These are phyloP conservation scores for Pseudomugil tenellus DNA, from an alignment of 2,797 vertebrate genomes.

Conservation along the genomic window DNA sequence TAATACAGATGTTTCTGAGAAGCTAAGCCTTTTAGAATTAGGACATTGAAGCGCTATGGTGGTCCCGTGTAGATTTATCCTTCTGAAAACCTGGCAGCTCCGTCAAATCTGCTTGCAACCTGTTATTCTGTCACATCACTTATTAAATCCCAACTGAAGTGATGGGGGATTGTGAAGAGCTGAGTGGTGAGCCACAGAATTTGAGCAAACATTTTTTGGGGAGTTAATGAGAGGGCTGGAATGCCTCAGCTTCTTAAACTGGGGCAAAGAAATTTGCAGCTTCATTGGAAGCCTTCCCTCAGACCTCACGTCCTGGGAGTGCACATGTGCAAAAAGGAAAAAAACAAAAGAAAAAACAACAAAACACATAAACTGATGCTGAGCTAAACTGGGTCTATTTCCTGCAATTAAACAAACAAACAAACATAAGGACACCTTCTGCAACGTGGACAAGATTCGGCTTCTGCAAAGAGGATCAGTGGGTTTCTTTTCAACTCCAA, in stretches of 20 bases:
- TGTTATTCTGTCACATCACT: constrained; percentile 69
- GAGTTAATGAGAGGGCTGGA: constrained; percentile 75
- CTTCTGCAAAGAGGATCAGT: constrained; percentile 26
- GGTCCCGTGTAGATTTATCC: constrained; percentile 60
- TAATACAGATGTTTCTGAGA: constrained; percentile 72
- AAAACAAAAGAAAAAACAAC: constrained; percentile 40
- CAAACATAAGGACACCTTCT: constrained; percentile 33
- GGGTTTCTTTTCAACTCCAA: constrained; percentile 33
- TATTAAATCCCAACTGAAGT: constrained; percentile 62
- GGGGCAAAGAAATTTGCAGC: constrained; percentile 63
- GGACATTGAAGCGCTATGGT: constrained; percentile 53
- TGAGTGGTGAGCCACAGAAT: constrained; percentile 72
- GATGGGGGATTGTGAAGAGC: constrained; percentile 75
- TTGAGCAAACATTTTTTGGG: constrained; percentile 48
- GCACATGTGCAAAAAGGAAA: constrained; percentile 42
- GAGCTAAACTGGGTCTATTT: constrained; percentile 30
- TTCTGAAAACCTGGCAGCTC: constrained; percentile 59
- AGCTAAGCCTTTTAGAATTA: constrained; percentile 70
- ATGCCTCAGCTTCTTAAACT: constrained; percentile 62
- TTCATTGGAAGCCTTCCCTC: constrained; percentile 54
- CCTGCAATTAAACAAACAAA: constrained; percentile 52
- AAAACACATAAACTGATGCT: constrained; percentile 40
- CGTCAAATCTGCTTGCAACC: constrained; percentile 72
- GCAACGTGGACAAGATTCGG: constrained; percentile 8
- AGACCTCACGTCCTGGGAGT: constrained; percentile 58